A percentile compares a stretch with the other conserved stretches of the same genome.
These are phyloP conservation scores for Drosophila longiperda DNA, from an alignment of 2,888 invertebrate species.

Conservation along the genomic window DNA sequence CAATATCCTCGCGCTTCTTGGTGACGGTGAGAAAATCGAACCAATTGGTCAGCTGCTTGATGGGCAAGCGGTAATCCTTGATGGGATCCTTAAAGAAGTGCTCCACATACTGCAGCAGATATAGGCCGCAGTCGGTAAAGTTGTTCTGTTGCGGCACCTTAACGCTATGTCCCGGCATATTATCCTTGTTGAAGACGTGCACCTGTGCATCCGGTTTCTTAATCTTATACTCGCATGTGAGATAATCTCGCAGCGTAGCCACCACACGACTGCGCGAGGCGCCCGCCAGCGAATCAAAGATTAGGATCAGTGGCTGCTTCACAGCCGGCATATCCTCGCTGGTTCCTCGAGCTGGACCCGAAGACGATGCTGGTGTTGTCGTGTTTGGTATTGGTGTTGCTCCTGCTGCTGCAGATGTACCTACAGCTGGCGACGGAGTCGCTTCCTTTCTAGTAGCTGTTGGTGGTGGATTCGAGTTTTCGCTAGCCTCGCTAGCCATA, in stretches of 20 bases:
- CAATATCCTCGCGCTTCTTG: conserved; percentile 94
- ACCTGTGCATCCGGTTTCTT: conserved; percentile 87
- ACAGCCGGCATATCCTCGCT: conserved; percentile 62
- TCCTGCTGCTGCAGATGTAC: neutral
- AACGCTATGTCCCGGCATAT: conserved; percentile 93
- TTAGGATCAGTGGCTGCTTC: conserved; percentile 92
- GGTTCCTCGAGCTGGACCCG: conserved; percentile 33
- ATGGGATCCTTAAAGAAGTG: conserved; percentile 96
- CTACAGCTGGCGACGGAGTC: neutral
- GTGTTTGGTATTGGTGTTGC: conserved; percentile 17
- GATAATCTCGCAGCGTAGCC: conserved; percentile 95
- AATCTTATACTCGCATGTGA: conserved; percentile 93
- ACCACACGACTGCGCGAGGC: conserved; percentile 93
- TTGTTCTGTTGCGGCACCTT: conserved; percentile 99
- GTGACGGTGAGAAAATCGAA: conserved; percentile 93
- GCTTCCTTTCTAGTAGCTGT: conserved; percentile 50
- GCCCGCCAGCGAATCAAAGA: conserved; percentile 97
- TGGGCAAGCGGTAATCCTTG: conserved; percentile 92
- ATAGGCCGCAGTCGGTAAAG: conserved; percentile 98
- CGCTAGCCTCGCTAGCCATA: conserved; percentile 86
- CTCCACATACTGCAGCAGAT: conserved; percentile 97
- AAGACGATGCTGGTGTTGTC: conserved; percentile 12
- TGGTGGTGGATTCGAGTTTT: conserved; percentile 69
- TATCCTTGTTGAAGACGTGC: conserved; percentile 90
- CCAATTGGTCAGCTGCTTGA: conserved; percentile 93